phyloP scores from a whole-genome alignment of 2,797 vertebrate genomes.

The Cyclopterus lumpus region DNA sequence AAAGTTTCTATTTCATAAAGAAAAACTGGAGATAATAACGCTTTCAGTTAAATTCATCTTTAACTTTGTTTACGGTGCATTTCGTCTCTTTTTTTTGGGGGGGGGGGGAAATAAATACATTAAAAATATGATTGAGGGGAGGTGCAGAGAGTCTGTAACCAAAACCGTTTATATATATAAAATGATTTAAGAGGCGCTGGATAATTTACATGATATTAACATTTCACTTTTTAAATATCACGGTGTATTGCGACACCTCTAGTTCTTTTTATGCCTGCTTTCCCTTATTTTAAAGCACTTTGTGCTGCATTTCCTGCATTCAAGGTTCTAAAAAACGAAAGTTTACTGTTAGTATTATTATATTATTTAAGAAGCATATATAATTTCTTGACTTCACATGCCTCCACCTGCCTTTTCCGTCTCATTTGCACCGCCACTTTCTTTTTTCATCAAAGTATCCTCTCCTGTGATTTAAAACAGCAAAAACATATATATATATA shows the following conservation, averaged over 20 bases:
- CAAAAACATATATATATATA: no score
- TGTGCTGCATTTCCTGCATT: background rate
- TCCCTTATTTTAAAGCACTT: background rate
- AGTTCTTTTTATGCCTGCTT: background rate
- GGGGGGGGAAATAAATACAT: background rate
- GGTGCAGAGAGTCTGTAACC: background rate
- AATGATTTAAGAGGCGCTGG: background rate
- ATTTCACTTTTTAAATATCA: no score
- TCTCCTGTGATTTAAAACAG: no score
- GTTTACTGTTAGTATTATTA: background rate
- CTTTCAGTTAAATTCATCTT: background rate
- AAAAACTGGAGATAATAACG: background rate
- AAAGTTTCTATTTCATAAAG: background rate
- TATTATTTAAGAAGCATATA: background rate
- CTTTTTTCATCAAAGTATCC: no score
- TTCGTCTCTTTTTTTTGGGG: no score
- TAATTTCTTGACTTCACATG: background rate
- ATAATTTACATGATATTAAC: background rate
- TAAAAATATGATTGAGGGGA: background rate
- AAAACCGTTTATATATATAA: background rate
- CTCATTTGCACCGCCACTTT: no score
- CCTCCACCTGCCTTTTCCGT: no score
- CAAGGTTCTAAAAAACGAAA: background rate
- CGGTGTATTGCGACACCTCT: background rate
- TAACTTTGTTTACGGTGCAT: background rate